Conservation (phyloP, 2,113 vertebrate genomes). For the Okapia johnstoni region DNA sequence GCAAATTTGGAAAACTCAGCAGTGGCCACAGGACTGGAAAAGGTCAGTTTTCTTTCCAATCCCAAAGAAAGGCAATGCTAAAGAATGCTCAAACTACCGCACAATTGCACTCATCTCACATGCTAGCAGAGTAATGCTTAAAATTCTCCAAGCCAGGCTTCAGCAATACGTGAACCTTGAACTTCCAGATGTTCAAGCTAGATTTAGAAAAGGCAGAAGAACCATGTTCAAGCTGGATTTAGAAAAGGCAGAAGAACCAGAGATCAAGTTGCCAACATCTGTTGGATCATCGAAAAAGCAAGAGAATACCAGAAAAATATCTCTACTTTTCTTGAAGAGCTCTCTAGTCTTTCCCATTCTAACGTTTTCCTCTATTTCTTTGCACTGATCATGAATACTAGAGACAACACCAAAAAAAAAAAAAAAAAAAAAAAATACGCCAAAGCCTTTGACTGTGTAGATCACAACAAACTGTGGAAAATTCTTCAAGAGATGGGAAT, state of each 20-base stretch:
- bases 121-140: neutral
- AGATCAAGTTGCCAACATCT: neutral
- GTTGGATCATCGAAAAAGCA: neutral
- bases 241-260: neutral
- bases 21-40: neutral
- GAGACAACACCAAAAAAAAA: too few relatives aligned
- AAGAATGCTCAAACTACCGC: neutral
- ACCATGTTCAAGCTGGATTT: neutral
- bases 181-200: neutral
- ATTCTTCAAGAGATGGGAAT: neutral
- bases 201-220: neutral
- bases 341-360: too few relatives aligned
- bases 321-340: neutral
- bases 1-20: neutral
- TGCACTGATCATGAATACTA: too few relatives aligned
- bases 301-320: neutral
- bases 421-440: neutral
- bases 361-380: too few relatives aligned
- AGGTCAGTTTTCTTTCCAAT: neutral
- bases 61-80: neutral
- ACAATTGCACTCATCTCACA: neutral
- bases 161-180: neutral
- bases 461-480: neutral
- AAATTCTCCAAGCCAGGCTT: neutral
- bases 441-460: neutral